Conservation (phyloP, 1,140 invertebrate species). For the Arctopsyche grandis region DNA sequence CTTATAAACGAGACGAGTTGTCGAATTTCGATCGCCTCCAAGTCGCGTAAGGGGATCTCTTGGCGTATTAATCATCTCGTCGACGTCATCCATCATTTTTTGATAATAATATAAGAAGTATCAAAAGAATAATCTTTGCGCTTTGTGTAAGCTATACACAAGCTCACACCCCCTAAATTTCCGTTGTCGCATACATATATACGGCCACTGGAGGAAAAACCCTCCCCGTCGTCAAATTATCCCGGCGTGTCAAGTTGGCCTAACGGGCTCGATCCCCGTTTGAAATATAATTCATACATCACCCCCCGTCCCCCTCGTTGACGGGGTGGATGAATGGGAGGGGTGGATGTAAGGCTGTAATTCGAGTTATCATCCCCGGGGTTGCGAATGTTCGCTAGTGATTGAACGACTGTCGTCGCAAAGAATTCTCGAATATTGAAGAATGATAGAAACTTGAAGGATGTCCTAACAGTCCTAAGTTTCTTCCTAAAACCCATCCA, state of each 20-base stretch:
- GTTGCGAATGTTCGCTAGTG: constrained; percentile 28
- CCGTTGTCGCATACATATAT: not conserved
- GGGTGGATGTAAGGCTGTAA: constrained; percentile 28
- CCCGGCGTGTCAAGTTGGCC: constrained; percentile 19
- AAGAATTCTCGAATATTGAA: constrained; percentile 46
- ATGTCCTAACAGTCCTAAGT: constrained; percentile 2
- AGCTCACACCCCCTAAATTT: not conserved
- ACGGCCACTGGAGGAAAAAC: not conserved
- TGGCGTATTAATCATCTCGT: constrained; percentile 15
- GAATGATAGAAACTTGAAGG: constrained; percentile 44
- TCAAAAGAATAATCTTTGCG: not conserved
- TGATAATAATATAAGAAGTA: not conserved
- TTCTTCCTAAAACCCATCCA: not conserved
- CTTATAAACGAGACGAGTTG: not conserved
- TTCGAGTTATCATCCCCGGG: constrained; percentile 45
- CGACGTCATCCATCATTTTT: constrained; percentile 27
- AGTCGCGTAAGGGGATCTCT: not conserved
- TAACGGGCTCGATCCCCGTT: constrained; percentile 20
- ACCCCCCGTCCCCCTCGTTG: not conserved
- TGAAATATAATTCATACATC: constrained; percentile 39
- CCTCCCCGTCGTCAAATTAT: constrained; percentile 24
- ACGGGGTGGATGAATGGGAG: not conserved
- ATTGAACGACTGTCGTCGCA: constrained; percentile 48
- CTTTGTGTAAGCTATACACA: not conserved
- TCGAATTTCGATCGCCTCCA: constrained; percentile 15